phyloP scores from a whole-genome alignment of 2,888 invertebrate genomes.

The Drosophila antonietae region DNA sequence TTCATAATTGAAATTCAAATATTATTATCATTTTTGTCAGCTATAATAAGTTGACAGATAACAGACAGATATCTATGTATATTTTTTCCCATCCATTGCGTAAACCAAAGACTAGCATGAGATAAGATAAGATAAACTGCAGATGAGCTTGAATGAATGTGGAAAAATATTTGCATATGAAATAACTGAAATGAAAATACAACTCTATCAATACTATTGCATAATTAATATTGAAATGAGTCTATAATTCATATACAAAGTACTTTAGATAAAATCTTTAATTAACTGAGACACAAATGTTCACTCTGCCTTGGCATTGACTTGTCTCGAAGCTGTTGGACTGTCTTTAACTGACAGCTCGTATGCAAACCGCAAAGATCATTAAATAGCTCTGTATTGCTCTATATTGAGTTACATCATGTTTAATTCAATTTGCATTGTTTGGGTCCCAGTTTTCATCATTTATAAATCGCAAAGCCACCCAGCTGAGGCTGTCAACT shows the following conservation, averaged over 20 bases:
- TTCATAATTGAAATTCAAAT: background rate
- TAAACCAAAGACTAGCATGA: background rate
- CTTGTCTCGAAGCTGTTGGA: background rate
- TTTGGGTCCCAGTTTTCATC: slow-evolving; percentile 63
- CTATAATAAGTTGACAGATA: slow-evolving; percentile 6
- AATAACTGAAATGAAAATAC: background rate
- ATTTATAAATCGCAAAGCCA: slow-evolving; percentile 53
- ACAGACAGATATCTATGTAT: slow-evolving; percentile 5
- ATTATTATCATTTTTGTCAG: background rate
- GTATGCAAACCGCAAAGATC: slow-evolving; percentile 18
- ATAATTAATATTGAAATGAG: slow-evolving; percentile 6
- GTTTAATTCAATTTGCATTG: slow-evolving; percentile 55
- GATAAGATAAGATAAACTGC: background rate
- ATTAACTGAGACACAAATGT: background rate
- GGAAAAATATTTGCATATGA: background rate
- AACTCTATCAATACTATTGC: background rate
- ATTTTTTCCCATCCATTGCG: background rate
- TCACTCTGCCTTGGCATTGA: slow-evolving; percentile 5
- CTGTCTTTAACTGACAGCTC: slow-evolving; percentile 16
- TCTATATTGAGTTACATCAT: slow-evolving; percentile 40
- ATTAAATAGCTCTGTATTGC: slow-evolving; percentile 25
- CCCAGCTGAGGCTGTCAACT: slow-evolving; percentile 60
- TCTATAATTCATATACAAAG: background rate
- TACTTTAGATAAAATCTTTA: slow-evolving; percentile 1
- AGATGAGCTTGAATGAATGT: slow-evolving; percentile 1